A percentile compares a stretch with the other conserved stretches of the same genome.
Evolutionary conservation across 2,113 vertebrate genomes (phyloP).

Genomic region (Lycaon pictus): DNA sequence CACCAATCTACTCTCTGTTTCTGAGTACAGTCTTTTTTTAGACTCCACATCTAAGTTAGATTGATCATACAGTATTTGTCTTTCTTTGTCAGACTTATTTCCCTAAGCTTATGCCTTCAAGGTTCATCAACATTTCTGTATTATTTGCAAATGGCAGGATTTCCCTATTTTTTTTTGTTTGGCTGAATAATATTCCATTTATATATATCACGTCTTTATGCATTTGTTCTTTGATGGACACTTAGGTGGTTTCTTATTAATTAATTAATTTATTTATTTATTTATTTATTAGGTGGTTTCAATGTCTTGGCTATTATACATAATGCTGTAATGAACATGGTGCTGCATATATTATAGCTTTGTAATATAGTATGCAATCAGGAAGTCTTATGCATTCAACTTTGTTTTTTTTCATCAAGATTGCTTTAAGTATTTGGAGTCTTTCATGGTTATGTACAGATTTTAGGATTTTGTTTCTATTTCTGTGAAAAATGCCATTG

Average conservation of each 20-base stretch:
- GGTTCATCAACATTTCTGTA: background rate
- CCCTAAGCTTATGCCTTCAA: background rate
- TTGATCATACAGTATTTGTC: background rate
- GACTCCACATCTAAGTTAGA: background rate
- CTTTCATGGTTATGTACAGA: background rate
- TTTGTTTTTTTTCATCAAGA: background rate
- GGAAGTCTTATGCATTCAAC: background rate
- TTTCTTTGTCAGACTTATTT: background rate
- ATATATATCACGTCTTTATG: background rate
- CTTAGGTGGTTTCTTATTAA: no score
- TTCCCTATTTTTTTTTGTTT: background rate
- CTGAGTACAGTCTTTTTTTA: background rate
- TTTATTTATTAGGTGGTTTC: background rate
- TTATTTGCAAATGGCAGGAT: background rate
- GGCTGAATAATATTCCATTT: background rate
- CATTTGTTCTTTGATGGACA: background rate
- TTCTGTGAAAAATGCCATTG: background rate
- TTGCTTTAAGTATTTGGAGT: background rate
- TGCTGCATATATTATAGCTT: background rate
- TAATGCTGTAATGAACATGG: background rate
- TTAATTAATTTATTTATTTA: no score
- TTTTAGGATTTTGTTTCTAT: background rate
- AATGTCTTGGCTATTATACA: background rate
- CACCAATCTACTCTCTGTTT: background rate
- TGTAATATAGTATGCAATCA: background rate